Evolutionary conservation across 1,140 invertebrate species (phyloP), one percentile per base, ranked within the genome.

Genomic region (Drosophila tropicalis): DNA sequence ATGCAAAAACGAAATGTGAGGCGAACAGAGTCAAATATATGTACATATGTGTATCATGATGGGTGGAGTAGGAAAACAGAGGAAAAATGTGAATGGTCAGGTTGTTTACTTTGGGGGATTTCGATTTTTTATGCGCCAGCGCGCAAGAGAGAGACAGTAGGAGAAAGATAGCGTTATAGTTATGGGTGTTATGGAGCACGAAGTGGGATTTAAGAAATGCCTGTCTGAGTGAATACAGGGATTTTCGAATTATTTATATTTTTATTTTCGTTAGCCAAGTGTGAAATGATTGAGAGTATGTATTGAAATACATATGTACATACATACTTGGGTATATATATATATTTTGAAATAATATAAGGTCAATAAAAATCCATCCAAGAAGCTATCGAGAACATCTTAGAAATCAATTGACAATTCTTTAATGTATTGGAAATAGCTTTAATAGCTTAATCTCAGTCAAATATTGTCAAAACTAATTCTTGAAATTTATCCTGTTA

Each of bases 151-250:
- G 0, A 47, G 41, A 19, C 1, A 19, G 44, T 0, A 7, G 0
- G 44, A 17, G 44, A 47, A 17, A 17, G 72, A 84, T 76, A 80
- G 22, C 47, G 47, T 25, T 10, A 69, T 54, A 67, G 76, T 84
- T 83, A 67, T 72, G 73, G 55, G 40, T 15, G 47, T 67, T 75
- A 67, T 75, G 36, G 70, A 64, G 55, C 22, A 69, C 76, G 62
- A 69, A 55, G 25, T 19, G 41, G 73, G 73, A 76, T 70, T 76
- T 76, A 76, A 76, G 58, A 57, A 60, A 75, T 40, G 36, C 32
- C 61, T 41, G 72, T 47, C 44, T 76, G 73, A 76, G 68, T 76
- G 72, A 76, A 76, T 70, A 73, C 66, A 60, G 65, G 56, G 72
- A 61, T 76, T 76, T 69, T 63, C 54, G 60, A 32, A 58, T 36